Evolutionary conservation across 2,797 vertebrate genomes (phyloP).

Genomic region (Melopsittacus undulatus): DNA sequence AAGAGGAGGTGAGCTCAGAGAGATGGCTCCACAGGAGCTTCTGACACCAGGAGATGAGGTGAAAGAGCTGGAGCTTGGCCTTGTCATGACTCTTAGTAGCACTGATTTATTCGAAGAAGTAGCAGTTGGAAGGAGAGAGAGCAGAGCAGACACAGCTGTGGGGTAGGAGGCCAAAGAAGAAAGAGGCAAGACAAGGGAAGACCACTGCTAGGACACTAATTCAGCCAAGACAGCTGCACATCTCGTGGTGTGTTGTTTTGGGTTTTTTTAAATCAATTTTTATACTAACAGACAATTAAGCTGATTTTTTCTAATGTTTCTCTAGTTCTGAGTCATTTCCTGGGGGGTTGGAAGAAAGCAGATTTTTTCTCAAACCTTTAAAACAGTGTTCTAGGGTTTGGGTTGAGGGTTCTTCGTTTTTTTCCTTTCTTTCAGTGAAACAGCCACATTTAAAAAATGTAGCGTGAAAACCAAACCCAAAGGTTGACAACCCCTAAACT

Average conservation of each 20-base stretch:
- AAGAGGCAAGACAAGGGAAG: background rate
- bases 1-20: rapidly evolving
- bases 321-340: slow-evolving; percentile 67
- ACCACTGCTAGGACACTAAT: background rate
- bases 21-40: background rate
- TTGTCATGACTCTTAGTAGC: background rate
- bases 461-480: background rate
- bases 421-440: background rate
- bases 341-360: background rate
- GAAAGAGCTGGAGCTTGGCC: background rate
- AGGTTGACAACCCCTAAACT: background rate
- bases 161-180: slow-evolving; percentile 1
- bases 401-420: background rate
- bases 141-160: background rate
- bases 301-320: slow-evolving; percentile 19
- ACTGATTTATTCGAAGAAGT: background rate
- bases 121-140: background rate
- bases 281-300: slow-evolving; percentile 31
- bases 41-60: background rate
- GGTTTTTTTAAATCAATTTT: background rate
- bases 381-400: background rate
- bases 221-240: background rate
- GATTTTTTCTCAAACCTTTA: slow-evolving; percentile 22
- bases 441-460: background rate
- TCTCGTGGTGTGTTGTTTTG: background rate